A percentile compares a stretch with the other conserved stretches of the same genome.
Conservation (phyloP, 2,797 vertebrate genomes). For the Coilia nasus region DNA sequence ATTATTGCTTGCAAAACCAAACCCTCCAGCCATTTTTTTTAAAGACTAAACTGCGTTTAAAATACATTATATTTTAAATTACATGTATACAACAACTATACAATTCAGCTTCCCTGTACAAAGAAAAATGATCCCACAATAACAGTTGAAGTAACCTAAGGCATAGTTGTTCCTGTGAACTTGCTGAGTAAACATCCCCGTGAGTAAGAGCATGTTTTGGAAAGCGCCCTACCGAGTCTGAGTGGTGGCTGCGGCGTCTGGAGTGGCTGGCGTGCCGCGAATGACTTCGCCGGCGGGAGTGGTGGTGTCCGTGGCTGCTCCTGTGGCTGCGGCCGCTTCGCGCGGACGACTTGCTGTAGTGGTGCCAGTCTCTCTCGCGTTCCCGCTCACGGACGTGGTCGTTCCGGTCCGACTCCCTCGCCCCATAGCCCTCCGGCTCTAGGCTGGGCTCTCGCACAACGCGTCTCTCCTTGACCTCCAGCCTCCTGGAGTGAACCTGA, state of each 20-base stretch:
- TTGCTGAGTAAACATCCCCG: constrained; percentile 9
- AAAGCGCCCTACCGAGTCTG: constrained; percentile 76
- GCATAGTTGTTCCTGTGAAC: constrained; percentile 1
- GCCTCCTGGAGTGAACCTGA: constrained; percentile 77
- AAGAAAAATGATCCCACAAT: neutral
- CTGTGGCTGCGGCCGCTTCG: constrained; percentile 66
- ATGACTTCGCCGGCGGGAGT: constrained; percentile 62
- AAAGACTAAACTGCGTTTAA: neutral
- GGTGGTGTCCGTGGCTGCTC: constrained; percentile 74
- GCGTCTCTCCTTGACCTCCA: constrained; percentile 75
- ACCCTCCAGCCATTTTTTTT: constrained; percentile 15
- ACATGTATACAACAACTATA: neutral
- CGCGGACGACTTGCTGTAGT: constrained; percentile 82
- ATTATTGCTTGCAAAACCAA: constrained; percentile 10
- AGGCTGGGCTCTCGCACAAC: constrained; percentile 76
- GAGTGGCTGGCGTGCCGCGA: constrained; percentile 53
- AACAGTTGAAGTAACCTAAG: neutral
- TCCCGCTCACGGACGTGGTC: constrained; percentile 25
- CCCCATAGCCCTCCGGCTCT: constrained; percentile 50
- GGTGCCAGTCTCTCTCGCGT: constrained; percentile 55
- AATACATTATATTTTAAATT: neutral
- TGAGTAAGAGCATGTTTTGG: constrained; percentile 24
- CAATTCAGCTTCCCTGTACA: neutral
- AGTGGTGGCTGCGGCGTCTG: constrained; percentile 64
- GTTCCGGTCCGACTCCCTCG: neutral